Percentiles rank a stretch among this genome's conserved stretches.
These are phyloP conservation scores for Eretmochelys imbricata DNA, from an alignment of 2,113 vertebrate genomes.

Conservation along the genomic window DNA sequence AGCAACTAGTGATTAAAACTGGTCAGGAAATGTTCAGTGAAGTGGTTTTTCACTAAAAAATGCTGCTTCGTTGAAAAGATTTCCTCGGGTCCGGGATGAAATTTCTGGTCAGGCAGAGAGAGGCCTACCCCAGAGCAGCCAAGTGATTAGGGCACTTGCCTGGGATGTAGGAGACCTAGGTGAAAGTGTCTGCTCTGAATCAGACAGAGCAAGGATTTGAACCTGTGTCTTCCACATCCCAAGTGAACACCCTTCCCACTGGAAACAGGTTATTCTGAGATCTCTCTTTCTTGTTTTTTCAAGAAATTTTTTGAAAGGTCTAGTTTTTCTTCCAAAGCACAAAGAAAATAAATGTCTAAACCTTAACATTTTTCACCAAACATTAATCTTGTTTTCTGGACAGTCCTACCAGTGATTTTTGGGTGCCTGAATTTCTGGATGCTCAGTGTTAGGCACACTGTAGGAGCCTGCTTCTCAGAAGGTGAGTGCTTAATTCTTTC, in stretches of 20 bases:
- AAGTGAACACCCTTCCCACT: neutral
- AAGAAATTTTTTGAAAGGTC: neutral
- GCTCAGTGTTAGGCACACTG: neutral
- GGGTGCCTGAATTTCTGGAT: neutral
- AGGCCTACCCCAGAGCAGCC: neutral
- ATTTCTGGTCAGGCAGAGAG: neutral
- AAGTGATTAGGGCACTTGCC: neutral
- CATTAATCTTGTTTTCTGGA: neutral
- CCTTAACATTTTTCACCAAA: neutral
- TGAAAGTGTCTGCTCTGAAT: neutral
- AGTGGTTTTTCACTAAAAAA: neutral
- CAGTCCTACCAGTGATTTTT: neutral
- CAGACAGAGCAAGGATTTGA: neutral
- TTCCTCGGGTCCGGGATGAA: neutral
- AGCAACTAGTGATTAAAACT: neutral
- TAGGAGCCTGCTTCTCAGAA: neutral
- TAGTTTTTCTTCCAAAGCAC: neutral
- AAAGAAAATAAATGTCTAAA: neutral
- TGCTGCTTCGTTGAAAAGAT: neutral
- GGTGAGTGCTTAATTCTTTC: neutral
- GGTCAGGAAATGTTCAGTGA: neutral
- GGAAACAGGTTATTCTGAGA: neutral
- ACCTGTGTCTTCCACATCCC: neutral
- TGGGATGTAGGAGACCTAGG: neutral
- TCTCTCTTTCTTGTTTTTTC: neutral